Base-by-base conservation (phyloP, 2,113 vertebrate genomes). In the Ancistrus triradiatus region DNA sequence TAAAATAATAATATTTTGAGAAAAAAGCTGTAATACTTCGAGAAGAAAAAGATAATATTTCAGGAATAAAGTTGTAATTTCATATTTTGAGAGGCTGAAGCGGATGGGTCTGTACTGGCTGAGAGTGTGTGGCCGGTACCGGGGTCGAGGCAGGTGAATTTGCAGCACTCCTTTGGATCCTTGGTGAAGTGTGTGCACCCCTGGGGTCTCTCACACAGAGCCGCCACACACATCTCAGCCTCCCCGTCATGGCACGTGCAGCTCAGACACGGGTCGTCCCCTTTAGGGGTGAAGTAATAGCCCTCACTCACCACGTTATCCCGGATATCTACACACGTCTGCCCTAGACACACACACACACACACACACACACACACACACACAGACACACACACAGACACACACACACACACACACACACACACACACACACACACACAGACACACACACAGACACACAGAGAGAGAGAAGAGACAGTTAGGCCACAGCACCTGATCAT, bases 161-260 rank as follows among this genome's bases (percentile, higher is more conserved):
- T 99, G 92, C 96, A 99, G 89, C 96, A 99, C 75, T 98, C 95
- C 75, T 93, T 95, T 2, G 97, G 95, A 72, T 99, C 97, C 74
- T 96, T 99, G 13, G 89, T 91, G 51, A 95, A 98, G 69, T 97
- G 93, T 78, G 93, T 92, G 63, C 97, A 99, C 3, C 91, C 91
- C 80, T 98, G 95, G 0, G 97, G 97, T 37, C 95, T 84, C 73
- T 98, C 95, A 0, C 97, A 99, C 68, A 98, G 73, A 0, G 97
- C 97, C 0, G 97, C 97, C 65, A 99, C 95, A 0, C 97, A 99
- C 95, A 98, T 97, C 85, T 99, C 97, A 0, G 95, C 91, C 68
- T 98, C 97, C 0, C 97, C 95, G 0, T 94, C 88, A 1, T 98
- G 95, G 78, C 97, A 99, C 0, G 95, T 95, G 83, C 97, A 99